Evolutionary conservation across 2,113 vertebrate genomes (phyloP).

Genomic region (Antechinus flavipes): DNA sequence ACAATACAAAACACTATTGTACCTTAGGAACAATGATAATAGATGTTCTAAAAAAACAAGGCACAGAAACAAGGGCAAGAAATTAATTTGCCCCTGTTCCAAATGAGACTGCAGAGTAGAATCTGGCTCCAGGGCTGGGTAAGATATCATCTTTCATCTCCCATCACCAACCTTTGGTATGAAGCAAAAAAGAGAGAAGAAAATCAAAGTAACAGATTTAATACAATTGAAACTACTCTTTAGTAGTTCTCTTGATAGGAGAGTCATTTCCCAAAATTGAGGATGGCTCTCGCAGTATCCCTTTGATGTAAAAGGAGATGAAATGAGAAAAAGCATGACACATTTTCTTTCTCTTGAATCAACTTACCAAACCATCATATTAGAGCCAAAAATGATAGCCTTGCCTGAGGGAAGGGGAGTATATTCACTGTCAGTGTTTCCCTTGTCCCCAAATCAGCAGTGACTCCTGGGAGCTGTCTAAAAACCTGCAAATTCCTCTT

Average conservation of each 20-base stretch:
- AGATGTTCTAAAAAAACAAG: not conserved
- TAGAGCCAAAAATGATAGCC: conserved; percentile 37
- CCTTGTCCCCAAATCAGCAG: conserved; percentile 65
- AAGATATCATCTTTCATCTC: not conserved
- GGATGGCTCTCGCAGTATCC: not conserved
- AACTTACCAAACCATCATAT: conserved; percentile 55
- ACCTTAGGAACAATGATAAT: not conserved
- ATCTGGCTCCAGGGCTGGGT: not conserved
- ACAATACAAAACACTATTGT: not conserved
- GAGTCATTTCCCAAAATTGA: conserved; percentile 32
- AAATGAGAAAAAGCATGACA: conserved; percentile 37
- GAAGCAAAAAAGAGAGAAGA: not conserved
- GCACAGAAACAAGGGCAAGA: not conserved
- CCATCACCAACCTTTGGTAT: not conserved
- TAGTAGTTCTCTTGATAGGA: conserved; percentile 16
- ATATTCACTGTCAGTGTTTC: conserved; percentile 43
- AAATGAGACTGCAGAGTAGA: not conserved
- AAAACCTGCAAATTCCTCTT: conserved; percentile 59
- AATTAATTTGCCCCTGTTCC: not conserved
- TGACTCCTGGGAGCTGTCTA: conserved; percentile 49
- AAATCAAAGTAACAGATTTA: not conserved
- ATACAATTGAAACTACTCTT: not conserved
- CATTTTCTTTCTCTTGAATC: conserved; percentile 59
- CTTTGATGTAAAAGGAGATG: not conserved
- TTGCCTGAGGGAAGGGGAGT: conserved; percentile 23